Evolutionary conservation across 2,888 invertebrate genomes (phyloP).

Genomic region (Dascillus cervinus): DNA sequence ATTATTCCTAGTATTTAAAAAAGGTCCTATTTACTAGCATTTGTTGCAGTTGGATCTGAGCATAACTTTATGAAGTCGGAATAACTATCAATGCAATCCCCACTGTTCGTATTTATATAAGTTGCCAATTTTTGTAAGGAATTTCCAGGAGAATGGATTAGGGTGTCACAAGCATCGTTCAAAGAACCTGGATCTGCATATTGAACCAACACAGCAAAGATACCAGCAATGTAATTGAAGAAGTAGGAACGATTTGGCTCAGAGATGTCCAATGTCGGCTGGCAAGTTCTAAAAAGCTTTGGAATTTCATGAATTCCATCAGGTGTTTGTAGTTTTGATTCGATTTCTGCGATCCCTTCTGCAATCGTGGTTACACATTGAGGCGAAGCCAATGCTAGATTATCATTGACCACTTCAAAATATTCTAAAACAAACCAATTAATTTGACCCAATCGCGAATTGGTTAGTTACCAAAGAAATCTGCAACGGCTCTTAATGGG

Average conservation of each 20-base stretch:
- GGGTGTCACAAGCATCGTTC: constrained; percentile 12
- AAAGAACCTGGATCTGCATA: constrained; percentile 15
- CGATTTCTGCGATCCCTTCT: constrained; percentile 35
- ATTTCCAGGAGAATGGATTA: constrained; percentile 6
- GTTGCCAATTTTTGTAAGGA: constrained; percentile 17
- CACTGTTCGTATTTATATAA: too few relatives aligned
- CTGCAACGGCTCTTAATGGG: constrained; percentile 49
- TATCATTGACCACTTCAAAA: constrained; percentile 42
- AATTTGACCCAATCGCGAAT: too few relatives aligned
- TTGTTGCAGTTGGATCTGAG: not conserved
- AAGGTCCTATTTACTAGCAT: too few relatives aligned
- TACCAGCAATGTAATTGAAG: constrained; percentile 13
- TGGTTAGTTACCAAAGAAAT: constrained; percentile 53
- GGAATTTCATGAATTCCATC: too few relatives aligned
- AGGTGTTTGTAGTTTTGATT: too few relatives aligned
- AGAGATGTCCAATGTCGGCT: constrained; percentile 5
- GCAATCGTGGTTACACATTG: constrained; percentile 40
- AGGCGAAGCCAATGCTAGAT: constrained; percentile 36
- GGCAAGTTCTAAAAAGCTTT: too few relatives aligned
- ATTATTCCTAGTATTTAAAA: too few relatives aligned
- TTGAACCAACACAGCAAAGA: constrained; percentile 17
- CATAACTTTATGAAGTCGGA: constrained; percentile 11
- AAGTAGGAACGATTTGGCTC: constrained; percentile 17
- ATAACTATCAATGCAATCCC: constrained; percentile 16
- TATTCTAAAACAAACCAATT: constrained; percentile 43